phyloP scores from a whole-genome alignment of 2,888 invertebrate genomes.

The Diabrotica balteata region DNA sequence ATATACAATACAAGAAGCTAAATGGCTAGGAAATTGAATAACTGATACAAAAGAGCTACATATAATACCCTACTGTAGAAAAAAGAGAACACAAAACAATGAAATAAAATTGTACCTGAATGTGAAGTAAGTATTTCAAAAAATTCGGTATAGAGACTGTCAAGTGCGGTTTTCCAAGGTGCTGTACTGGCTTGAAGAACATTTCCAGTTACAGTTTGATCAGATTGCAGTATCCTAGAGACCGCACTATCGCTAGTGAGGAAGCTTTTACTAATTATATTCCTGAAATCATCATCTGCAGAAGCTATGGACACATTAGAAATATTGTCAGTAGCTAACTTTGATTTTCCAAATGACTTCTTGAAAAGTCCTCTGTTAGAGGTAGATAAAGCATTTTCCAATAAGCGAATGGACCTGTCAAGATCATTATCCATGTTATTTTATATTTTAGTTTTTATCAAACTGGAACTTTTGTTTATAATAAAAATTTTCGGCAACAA shows the following conservation, averaged over 20 bases:
- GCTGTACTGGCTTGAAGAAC: slow-evolving; percentile 48
- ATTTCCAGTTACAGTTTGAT: slow-evolving; percentile 52
- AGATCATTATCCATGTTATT: slow-evolving; percentile 54
- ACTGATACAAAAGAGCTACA: no score
- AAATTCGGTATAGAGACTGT: slow-evolving; percentile 57
- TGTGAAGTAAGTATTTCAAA: slow-evolving; percentile 56
- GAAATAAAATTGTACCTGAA: slow-evolving; percentile 38
- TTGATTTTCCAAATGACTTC: slow-evolving; percentile 22
- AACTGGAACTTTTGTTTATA: no score
- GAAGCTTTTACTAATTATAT: slow-evolving; percentile 34
- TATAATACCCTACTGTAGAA: no score
- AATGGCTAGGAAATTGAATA: no score
- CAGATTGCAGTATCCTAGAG: slow-evolving; percentile 34
- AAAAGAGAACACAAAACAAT: no score
- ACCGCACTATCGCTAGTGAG: slow-evolving; percentile 39
- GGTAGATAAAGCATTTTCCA: slow-evolving; percentile 54
- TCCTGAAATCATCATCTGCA: slow-evolving; percentile 45
- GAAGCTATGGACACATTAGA: slow-evolving; percentile 34
- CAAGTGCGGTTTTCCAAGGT: slow-evolving; percentile 55
- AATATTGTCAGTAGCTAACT: slow-evolving; percentile 13
- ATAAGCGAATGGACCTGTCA: slow-evolving; percentile 54
- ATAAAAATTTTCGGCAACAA: no score
- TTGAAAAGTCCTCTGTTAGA: slow-evolving; percentile 47
- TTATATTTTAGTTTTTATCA: no score
- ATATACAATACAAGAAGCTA: no score